phyloP scores from a whole-genome alignment of 2,797 vertebrate genomes.

The Austrolebias charrua region DNA sequence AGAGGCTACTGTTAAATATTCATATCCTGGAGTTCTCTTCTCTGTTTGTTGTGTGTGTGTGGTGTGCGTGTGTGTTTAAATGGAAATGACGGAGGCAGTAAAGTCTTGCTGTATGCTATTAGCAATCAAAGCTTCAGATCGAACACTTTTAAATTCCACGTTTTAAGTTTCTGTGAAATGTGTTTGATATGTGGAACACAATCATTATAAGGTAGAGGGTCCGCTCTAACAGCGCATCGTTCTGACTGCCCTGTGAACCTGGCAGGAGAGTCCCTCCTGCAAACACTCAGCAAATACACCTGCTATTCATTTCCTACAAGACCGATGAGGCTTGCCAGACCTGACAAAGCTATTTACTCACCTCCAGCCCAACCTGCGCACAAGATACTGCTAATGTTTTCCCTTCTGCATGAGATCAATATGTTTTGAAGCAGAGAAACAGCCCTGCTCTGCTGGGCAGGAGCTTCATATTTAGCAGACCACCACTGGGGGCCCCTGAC shows the following conservation, averaged over 20 bases:
- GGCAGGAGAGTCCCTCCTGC: conserved; percentile 70
- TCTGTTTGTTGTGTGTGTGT: conserved; percentile 26
- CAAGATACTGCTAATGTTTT: conserved; percentile 79
- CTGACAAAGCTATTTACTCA: conserved; percentile 81
- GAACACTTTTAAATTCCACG: conserved; percentile 12
- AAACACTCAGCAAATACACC: conserved; percentile 75
- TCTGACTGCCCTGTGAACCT: conserved; percentile 61
- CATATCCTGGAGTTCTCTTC: conserved; percentile 80
- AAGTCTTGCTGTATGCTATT: conserved; percentile 6
- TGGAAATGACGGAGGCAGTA: no score
- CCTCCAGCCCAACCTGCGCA: conserved; percentile 61
- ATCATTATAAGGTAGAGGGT: conserved; percentile 26
- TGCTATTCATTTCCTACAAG: conserved; percentile 78
- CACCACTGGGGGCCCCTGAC: conserved; percentile 70
- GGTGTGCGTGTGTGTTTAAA: neutral
- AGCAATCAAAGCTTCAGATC: conserved; percentile 7
- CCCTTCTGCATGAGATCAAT: conserved; percentile 82
- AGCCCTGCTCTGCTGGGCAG: conserved; percentile 66
- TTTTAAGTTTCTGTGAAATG: neutral
- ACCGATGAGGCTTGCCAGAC: conserved; percentile 67
- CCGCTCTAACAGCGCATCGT: conserved; percentile 56
- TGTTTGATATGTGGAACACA: conserved; percentile 1
- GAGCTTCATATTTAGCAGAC: conserved; percentile 69
- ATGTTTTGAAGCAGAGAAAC: conserved; percentile 82
- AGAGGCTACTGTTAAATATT: conserved; percentile 99